Conservation (phyloP, 2,113 vertebrate genomes). For the Gymnobelideus leadbeateri region DNA sequence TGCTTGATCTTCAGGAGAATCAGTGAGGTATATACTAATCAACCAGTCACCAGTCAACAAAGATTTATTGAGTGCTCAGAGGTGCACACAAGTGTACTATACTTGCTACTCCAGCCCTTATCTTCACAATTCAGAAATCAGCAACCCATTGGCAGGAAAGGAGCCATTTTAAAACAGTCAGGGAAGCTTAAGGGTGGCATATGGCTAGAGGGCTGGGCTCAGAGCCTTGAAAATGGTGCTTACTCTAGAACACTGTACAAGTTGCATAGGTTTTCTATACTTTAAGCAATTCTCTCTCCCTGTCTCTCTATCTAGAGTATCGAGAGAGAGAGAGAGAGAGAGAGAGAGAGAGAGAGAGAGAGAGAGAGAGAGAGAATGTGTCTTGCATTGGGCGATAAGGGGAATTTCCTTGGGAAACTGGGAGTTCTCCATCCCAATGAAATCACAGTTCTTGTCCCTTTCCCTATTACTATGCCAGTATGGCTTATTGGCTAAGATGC, state of each 20-base stretch:
- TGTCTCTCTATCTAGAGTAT: no score
- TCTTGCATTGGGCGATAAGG: background rate
- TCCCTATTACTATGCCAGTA: background rate
- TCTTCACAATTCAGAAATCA: background rate
- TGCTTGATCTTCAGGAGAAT: slow-evolving; percentile 48
- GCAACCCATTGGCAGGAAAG: slow-evolving; percentile 16
- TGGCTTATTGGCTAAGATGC: background rate
- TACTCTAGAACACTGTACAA: background rate
- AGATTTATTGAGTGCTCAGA: slow-evolving; percentile 38
- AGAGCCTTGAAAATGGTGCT: background rate
- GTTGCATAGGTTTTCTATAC: fast-evolving
- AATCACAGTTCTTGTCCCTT: background rate
- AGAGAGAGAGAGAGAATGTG: background rate
- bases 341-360: no score
- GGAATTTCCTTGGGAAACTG: no score
- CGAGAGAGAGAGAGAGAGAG: no score
- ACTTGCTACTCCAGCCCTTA: background rate
- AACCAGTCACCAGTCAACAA: slow-evolving; percentile 5
- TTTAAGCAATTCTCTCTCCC: background rate
- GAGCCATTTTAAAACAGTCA: background rate
- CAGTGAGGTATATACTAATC: background rate
- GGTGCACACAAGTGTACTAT: background rate
- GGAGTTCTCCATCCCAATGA: background rate
- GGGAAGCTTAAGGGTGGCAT: background rate
- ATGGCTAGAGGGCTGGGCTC: background rate